A percentile compares a stretch with the other conserved stretches of the same genome.
Conservation (phyloP, 2,888 invertebrate genomes). For the Acronicta aceris region DNA sequence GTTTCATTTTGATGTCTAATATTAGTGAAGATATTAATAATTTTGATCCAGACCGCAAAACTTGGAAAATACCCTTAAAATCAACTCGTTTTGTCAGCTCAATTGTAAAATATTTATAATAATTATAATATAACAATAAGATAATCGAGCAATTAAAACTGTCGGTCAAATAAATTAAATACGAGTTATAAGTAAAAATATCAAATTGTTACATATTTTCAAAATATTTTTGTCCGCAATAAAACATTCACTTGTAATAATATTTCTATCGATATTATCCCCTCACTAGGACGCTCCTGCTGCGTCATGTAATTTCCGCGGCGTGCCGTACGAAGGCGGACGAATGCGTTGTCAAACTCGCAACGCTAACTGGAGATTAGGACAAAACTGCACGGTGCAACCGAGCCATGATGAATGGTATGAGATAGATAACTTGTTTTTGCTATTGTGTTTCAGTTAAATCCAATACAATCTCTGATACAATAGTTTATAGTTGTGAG, state of each 20-base stretch:
- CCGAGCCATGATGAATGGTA: slow-evolving; percentile 45
- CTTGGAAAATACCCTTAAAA: no score
- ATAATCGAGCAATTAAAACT: no score
- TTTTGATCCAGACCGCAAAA: no score
- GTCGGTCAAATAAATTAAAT: no score
- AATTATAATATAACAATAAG: no score
- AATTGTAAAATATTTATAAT: no score
- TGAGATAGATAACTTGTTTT: slow-evolving; percentile 13
- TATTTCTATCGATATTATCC: slow-evolving; percentile 26
- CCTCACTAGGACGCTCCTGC: slow-evolving; percentile 44
- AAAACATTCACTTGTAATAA: slow-evolving; percentile 4
- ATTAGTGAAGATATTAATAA: no score
- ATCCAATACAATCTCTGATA: background rate
- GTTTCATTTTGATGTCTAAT: no score
- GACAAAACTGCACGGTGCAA: slow-evolving; percentile 50
- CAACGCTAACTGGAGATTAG: slow-evolving; percentile 53
- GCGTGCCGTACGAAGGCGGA: slow-evolving; percentile 61
- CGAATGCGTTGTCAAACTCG: slow-evolving; percentile 70
- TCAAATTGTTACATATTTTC: no score
- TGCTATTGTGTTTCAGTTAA: slow-evolving; percentile 2
- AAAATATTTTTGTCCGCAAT: no score
- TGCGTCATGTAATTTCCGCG: slow-evolving; percentile 79
- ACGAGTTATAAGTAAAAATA: no score
- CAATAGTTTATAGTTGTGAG: background rate
- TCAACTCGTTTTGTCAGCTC: no score